A percentile compares a stretch with the other conserved stretches of the same genome.
Evolutionary conservation across 2,797 vertebrate species (phyloP).

Genomic region (Alca torda): DNA sequence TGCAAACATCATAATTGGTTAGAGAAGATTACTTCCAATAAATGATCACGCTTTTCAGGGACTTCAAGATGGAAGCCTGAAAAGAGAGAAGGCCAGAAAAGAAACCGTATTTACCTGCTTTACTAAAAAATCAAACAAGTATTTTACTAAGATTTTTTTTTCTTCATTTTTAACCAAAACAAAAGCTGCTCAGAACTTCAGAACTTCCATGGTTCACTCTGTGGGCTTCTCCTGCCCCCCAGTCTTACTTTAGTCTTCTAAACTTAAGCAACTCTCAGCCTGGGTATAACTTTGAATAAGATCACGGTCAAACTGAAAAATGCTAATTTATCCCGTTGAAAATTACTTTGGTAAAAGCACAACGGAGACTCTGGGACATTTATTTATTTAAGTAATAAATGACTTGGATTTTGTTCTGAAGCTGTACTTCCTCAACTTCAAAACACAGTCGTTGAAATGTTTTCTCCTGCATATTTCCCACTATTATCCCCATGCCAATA

Average conservation of each 20-base stretch:
- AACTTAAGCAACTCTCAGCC: neutral
- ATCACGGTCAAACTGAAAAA: neutral
- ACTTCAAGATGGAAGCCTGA: neutral
- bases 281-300: neutral
- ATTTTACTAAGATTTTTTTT: neutral
- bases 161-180: neutral
- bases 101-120: neutral
- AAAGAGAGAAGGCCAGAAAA: neutral
- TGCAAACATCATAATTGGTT: neutral
- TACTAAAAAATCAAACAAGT: neutral
- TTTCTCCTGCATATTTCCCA: neutral
- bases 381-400: neutral
- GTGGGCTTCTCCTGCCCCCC: fast-evolving
- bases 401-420: neutral
- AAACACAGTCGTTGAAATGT: neutral
- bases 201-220: neutral
- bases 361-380: neutral
- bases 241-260: neutral
- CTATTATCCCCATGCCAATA: neutral
- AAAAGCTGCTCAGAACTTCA: neutral
- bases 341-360: neutral
- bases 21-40: neutral
- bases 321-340: neutral
- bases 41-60: neutral
- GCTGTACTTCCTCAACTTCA: neutral